Conservation (phyloP, 2,797 vertebrate genomes). For the Pteronotus mesoamericanus region DNA sequence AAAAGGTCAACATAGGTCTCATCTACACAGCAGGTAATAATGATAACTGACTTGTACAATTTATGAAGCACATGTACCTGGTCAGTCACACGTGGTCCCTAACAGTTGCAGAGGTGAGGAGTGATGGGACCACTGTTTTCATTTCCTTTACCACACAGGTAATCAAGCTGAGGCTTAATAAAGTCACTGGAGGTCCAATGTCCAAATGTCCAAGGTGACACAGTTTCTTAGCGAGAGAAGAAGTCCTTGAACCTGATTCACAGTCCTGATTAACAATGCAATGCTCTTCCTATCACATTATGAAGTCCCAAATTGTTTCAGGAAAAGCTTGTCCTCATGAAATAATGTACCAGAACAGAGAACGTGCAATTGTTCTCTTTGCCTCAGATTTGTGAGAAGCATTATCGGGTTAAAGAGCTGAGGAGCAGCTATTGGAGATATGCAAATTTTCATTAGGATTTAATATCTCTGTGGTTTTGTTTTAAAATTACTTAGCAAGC, state of each 20-base stretch:
- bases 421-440: not conserved
- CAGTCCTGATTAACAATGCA: not conserved
- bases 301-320: not conserved
- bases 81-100: not conserved
- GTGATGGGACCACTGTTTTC: fast-evolving
- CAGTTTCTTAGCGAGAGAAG: not conserved
- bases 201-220: not conserved
- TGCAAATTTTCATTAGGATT: not conserved
- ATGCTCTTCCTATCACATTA: not conserved
- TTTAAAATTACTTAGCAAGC: slow-evolving; percentile 27
- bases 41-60: not conserved
- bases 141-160: not conserved
- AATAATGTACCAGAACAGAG: not conserved
- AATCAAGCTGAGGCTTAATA: not conserved
- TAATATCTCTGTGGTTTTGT: not conserved
- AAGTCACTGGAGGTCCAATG: not conserved
- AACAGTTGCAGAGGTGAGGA: not conserved
- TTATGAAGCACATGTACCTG: not conserved
- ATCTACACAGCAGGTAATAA: not conserved
- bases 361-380: not conserved
- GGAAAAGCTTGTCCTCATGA: not conserved
- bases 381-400: not conserved
- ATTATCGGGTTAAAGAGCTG: not conserved
- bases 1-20: not conserved
- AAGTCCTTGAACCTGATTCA: not conserved